phyloP scores from a whole-genome alignment of 1,140 invertebrate species.

The Drosophila saltans region DNA sequence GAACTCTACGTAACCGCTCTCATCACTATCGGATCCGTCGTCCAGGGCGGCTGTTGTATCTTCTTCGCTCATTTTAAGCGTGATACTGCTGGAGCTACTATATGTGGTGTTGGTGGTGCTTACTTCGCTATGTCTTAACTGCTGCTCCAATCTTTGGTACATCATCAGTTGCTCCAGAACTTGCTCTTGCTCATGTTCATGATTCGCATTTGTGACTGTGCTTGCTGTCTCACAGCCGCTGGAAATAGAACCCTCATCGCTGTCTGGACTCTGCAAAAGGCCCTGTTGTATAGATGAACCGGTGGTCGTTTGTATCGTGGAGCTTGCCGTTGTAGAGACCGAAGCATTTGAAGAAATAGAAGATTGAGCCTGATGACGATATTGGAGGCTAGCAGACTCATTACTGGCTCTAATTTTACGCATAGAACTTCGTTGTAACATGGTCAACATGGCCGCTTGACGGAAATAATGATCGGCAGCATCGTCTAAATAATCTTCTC shows the following conservation, averaged over 20 bases:
- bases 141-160: slow-evolving; percentile 80
- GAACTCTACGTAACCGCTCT: slow-evolving; percentile 85
- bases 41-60: slow-evolving; percentile 36
- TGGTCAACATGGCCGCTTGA: slow-evolving; percentile 77
- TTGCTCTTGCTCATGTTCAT: slow-evolving; percentile 67
- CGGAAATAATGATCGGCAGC: slow-evolving; percentile 78
- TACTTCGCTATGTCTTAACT: slow-evolving; percentile 70
- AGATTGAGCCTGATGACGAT: slow-evolving; percentile 79
- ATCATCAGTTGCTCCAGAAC: slow-evolving; percentile 76
- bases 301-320: slow-evolving; percentile 46
- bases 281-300: slow-evolving; percentile 62
- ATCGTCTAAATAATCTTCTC: slow-evolving; percentile 77
- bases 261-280: slow-evolving; percentile 84
- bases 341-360: slow-evolving; percentile 79
- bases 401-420: slow-evolving; percentile 83
- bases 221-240: slow-evolving; percentile 91
- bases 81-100: slow-evolving; percentile 80
- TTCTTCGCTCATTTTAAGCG: slow-evolving; percentile 61
- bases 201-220: slow-evolving; percentile 84
- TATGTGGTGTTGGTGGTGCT: slow-evolving; percentile 58
- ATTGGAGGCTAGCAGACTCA: slow-evolving; percentile 68
- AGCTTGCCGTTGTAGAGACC: slow-evolving; percentile 80
- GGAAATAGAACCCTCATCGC: slow-evolving; percentile 90
- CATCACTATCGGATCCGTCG: slow-evolving; percentile 84
- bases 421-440: slow-evolving; percentile 82